phyloP scores from a whole-genome alignment of 2,888 invertebrate genomes.

The Lamellibrachia satsuma region DNA sequence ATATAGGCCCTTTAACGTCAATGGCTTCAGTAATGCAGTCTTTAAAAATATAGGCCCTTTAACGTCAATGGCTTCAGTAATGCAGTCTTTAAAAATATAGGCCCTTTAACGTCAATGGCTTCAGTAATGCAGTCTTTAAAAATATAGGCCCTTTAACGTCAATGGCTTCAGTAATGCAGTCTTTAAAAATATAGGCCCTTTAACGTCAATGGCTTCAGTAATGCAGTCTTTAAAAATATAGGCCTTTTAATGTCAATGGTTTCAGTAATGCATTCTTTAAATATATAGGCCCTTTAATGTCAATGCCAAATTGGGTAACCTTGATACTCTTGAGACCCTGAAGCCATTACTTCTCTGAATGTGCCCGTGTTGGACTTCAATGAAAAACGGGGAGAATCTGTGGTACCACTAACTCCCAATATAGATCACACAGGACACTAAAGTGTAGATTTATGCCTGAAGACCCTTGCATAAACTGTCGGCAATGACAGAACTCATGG shows the following conservation, averaged over 20 bases:
- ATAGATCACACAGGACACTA: neutral
- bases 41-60: neutral
- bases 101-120: neutral
- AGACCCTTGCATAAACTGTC: neutral
- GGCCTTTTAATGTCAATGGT: neutral
- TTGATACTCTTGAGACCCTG: neutral
- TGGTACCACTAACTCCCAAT: neutral
- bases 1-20: neutral
- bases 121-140: neutral
- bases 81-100: neutral
- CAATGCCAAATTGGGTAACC: neutral
- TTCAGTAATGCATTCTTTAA: neutral
- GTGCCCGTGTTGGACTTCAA: neutral
- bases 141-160: neutral
- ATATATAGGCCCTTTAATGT: neutral
- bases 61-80: neutral
- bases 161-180: neutral
- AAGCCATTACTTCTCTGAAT: neutral
- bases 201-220: neutral
- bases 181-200: neutral
- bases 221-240: neutral
- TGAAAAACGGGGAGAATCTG: neutral
- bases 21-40: neutral
- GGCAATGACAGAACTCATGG: neutral
- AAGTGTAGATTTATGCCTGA: neutral